phyloP scores from a whole-genome alignment of 2,113 vertebrate genomes.

The Pedetes capensis region DNA sequence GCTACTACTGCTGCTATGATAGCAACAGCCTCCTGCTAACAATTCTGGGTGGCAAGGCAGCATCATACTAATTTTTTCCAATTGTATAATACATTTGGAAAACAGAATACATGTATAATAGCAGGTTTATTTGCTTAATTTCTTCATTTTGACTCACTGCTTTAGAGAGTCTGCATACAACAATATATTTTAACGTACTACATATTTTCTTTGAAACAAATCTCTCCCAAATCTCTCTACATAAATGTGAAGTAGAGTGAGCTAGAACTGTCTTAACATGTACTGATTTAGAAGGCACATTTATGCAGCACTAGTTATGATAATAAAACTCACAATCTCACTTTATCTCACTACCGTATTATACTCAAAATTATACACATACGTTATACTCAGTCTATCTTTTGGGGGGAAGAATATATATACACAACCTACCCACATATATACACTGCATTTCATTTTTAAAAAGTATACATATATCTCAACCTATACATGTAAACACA shows the following conservation, averaged over 20 bases:
- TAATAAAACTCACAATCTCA: not conserved
- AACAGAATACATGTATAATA: not conserved
- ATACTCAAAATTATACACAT: not conserved
- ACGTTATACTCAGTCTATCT: not conserved
- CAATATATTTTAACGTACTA: not conserved
- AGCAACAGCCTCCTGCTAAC: slow-evolving; percentile 5
- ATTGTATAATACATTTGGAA: not conserved
- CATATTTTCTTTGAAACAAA: not conserved
- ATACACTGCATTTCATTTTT: not conserved
- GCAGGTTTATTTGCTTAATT: not conserved
- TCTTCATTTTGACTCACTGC: slow-evolving; percentile 20
- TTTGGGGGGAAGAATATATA: not conserved
- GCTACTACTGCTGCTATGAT: not conserved
- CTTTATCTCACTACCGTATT: not conserved
- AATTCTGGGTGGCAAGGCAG: not conserved
- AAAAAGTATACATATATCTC: not conserved
- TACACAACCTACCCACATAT: not conserved
- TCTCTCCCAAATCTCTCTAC: not conserved
- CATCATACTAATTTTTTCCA: not conserved
- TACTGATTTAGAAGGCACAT: not conserved
- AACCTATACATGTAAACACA: not conserved
- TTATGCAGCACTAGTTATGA: not conserved
- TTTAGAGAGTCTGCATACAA: slow-evolving; percentile 1
- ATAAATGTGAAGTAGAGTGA: not conserved
- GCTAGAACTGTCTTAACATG: not conserved